A percentile compares a stretch with the other conserved stretches of the same genome.
Evolutionary conservation across 2,797 vertebrate genomes (phyloP).

Genomic region (Gambelia wislizenii): DNA sequence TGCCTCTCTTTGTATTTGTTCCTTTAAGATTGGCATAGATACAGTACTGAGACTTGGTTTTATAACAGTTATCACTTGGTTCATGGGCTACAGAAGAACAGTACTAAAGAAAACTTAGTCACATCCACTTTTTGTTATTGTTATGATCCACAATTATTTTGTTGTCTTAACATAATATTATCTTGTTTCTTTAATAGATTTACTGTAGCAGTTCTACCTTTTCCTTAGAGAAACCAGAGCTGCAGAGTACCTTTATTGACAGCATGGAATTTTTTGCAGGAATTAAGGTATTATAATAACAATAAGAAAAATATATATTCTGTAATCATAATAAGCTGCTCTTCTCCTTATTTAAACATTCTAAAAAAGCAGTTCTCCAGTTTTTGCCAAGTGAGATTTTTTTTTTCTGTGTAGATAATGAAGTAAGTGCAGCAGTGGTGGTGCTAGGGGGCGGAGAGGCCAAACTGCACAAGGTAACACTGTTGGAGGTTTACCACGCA

Average conservation of each 20-base stretch:
- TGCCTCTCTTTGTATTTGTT: background rate
- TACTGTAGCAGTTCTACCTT: constrained; percentile 88
- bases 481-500: too few species aligned
- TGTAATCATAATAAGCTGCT: background rate
- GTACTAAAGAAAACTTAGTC: background rate
- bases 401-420: background rate
- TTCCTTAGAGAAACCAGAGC: constrained; percentile 84
- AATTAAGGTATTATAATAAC: constrained; percentile 80
- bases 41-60: background rate
- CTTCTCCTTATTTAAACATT: constrained; percentile 14
- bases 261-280: constrained; percentile 91
- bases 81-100: background rate
- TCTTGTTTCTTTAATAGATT: constrained; percentile 77
- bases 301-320: constrained; percentile 30
- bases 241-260: constrained; percentile 79
- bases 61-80: background rate
- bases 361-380: background rate
- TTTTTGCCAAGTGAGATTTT: background rate
- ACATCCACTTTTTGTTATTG: background rate
- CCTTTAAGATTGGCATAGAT: background rate
- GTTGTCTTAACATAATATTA: background rate
- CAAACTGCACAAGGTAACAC: too few species aligned
- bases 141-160: constrained; percentile 1
- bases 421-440: background rate
- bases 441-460: too few species aligned